Base-by-base conservation (phyloP, 2,113 vertebrate genomes). In the Colius striatus region DNA sequence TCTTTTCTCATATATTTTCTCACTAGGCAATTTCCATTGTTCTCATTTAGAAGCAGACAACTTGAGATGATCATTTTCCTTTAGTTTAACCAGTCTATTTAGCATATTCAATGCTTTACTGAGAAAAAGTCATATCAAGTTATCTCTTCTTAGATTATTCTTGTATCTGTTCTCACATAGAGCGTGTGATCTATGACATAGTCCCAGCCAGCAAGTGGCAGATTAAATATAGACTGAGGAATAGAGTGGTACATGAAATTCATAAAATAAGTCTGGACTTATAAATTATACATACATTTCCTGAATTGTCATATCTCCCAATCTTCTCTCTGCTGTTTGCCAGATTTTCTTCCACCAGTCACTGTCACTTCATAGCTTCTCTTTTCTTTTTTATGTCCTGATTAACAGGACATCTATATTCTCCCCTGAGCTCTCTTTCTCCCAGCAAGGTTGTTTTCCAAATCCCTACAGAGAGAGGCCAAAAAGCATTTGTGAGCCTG, bases 401-500 rank as follows among this genome's bases (percentile, higher is more conserved):
- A 93, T 96, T 96, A 96, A 97, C 73, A 94, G 96, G 95, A 96
- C 92, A 94, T 96, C 95, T 96, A 88, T 96, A 94, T 93, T 95
- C 83, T 94, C 92, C 95, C 92, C 80, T 93, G 90, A 93, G 94
- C 90, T 76, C 63, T 88, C 75, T 92, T 94, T 82, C 88, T 96
- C 80, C 53, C 80, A 96, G 95, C 90, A 93, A 92, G 57, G 86
- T 90, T 93, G 45, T 81, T 94, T 94, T 88, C 83, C 61, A 60
- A 86, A 74, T 92, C 83, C 79, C 92, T 87, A 55, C 51, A 89
- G 94, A 89, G 36, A 90, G 48, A 20, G 72, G 45, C 68, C 72
- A 92, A 90, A 92, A 95, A 60, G 22, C 62, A 76, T 73, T 70
- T 85, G 66, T 68, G 70, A 96, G 82, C 20, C 62, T 58, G 83